A percentile compares a stretch with the other conserved stretches of the same genome.
phyloP scores from a whole-genome alignment of 2,888 invertebrate species.

The Xanthia icteritia region DNA sequence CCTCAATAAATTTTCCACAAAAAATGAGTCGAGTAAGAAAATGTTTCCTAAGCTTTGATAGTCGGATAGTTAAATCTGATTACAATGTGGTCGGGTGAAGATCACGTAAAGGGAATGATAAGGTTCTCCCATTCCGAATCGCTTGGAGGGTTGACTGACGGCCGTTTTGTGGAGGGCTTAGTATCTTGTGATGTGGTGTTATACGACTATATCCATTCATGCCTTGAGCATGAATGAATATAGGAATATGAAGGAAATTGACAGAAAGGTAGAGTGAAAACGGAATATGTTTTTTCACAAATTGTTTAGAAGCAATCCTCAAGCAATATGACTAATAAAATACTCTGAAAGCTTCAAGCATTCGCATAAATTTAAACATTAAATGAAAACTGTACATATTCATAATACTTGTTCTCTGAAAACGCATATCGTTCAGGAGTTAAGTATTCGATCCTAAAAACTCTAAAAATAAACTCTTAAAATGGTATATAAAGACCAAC shows the following conservation, averaged over 20 bases:
- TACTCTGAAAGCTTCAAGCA: neutral
- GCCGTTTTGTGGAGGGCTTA: conserved; percentile 43
- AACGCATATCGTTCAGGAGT: neutral
- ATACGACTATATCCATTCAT: conserved; percentile 11
- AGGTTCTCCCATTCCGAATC: conserved; percentile 41
- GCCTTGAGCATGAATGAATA: conserved; percentile 21
- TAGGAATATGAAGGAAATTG: neutral
- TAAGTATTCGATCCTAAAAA: neutral
- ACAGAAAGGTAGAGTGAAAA: neutral
- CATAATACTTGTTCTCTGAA: neutral
- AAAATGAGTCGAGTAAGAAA: conserved; percentile 4
- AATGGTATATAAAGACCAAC: neutral
- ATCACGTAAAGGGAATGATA: conserved; percentile 50
- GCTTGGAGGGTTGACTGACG: conserved; percentile 52
- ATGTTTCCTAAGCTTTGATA: conserved; percentile 31
- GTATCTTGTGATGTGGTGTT: conserved; percentile 24
- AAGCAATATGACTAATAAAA: neutral
- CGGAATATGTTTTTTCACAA: neutral
- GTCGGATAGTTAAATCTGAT: conserved; percentile 53
- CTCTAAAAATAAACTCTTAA: too few relatives aligned
- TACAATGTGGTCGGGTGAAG: conserved; percentile 42
- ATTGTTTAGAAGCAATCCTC: neutral
- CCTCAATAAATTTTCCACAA: neutral
- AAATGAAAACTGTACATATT: neutral
- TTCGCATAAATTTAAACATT: neutral